Percentiles rank a stretch among this genome's conserved stretches.
These are phyloP conservation scores for Verasper variegatus DNA, from an alignment of 2,113 vertebrate genomes.

Conservation along the genomic window DNA sequence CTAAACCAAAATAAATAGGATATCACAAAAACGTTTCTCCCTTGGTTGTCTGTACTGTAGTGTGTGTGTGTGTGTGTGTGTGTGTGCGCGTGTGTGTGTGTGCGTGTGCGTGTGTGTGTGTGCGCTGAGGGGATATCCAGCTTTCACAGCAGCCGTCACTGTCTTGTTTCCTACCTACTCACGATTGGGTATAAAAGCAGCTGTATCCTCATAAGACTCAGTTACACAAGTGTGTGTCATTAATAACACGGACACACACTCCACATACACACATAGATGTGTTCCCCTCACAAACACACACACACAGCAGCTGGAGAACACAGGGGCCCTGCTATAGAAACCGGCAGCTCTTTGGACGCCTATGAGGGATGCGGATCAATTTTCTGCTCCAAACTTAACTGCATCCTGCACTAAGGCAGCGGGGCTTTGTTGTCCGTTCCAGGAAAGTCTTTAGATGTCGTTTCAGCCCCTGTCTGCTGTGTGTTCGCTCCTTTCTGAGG, in stretches of 20 bases:
- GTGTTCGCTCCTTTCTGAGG: conserved; percentile 25
- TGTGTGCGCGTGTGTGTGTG: too few species aligned
- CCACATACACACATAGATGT: not conserved
- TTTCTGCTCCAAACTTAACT: conserved; percentile 22
- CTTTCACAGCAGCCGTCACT: too few species aligned
- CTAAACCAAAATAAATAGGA: too few species aligned
- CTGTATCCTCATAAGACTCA: too few species aligned
- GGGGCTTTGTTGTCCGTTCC: conserved; percentile 49
- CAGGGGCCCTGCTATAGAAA: not conserved
- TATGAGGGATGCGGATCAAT: not conserved
- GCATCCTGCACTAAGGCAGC: conserved; percentile 39
- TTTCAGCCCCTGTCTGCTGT: conserved; percentile 43
- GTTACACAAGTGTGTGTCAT: too few species aligned
- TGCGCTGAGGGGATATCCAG: too few species aligned
- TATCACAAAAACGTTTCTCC: too few species aligned
- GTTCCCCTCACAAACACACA: too few species aligned
- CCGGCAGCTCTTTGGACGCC: conserved; percentile 12
- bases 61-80: not conserved
- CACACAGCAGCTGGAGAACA: not conserved
- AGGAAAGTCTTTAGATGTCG: conserved; percentile 47
- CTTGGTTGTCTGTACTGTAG: not conserved
- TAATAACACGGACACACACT: not conserved
- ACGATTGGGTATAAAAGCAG: too few species aligned
- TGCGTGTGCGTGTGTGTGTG: too few species aligned
- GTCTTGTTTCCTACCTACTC: too few species aligned